Evolutionary conservation across 2,113 vertebrate genomes (phyloP).

Genomic region (Egretta garzetta): DNA sequence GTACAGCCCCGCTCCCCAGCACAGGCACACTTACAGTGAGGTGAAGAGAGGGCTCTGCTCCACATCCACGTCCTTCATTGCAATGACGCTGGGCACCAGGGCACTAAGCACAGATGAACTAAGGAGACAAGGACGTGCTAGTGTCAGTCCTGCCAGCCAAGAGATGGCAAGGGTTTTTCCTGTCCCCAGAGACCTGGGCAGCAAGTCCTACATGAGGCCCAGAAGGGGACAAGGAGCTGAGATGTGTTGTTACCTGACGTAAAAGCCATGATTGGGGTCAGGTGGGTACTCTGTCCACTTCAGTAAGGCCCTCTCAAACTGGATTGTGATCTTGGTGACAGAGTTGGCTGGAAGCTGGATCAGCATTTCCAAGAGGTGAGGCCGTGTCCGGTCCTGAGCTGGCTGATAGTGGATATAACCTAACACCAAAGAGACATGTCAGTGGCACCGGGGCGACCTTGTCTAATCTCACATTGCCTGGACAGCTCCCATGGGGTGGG

Average conservation of each 20-base stretch:
- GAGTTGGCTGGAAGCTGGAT: constrained; percentile 95
- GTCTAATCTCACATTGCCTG: neutral
- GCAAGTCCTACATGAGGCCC: neutral
- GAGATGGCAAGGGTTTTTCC: neutral
- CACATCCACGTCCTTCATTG: constrained; percentile 81
- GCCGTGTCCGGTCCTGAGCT: constrained; percentile 89
- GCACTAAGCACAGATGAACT: constrained; percentile 95
- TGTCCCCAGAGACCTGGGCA: neutral
- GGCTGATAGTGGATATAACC: constrained; percentile 98
- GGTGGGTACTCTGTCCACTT: constrained; percentile 98
- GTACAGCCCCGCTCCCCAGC: accelerated
- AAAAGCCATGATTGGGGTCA: constrained; percentile 98
- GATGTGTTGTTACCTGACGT: constrained; percentile 81
- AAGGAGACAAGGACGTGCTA: neutral
- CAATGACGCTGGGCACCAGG: constrained; percentile 88
- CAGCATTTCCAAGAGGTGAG: constrained; percentile 96
- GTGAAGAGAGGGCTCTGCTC: constrained; percentile 63
- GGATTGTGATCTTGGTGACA: constrained; percentile 91
- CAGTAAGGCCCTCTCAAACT: constrained; percentile 94
- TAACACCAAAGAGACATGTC: constrained; percentile 41
- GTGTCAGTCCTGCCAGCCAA: neutral
- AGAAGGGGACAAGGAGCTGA: neutral
- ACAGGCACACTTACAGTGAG: constrained; percentile 67
- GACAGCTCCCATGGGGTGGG: neutral
- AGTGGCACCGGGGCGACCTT: neutral